phyloP scores from a whole-genome alignment of 2,797 vertebrate species.

The Sebastes diaconus region DNA sequence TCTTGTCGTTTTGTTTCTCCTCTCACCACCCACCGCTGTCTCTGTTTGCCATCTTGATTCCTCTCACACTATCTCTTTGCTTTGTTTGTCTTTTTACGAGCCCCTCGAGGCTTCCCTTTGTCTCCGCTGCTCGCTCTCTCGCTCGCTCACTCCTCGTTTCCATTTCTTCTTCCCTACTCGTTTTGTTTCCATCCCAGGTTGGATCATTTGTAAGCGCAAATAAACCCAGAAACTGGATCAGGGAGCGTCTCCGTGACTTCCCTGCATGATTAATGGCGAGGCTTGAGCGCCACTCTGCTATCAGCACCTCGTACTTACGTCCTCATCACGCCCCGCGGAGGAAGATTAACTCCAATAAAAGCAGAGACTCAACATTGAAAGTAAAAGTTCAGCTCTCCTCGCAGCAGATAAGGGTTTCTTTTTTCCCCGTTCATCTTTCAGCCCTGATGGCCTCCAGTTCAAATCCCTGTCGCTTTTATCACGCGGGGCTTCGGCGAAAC shows the following conservation, averaged over 20 bases:
- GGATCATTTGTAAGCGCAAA: slow-evolving; percentile 25
- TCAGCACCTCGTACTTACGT: background rate
- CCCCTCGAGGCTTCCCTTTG: slow-evolving; percentile 5
- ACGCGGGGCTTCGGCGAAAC: background rate
- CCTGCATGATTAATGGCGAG: background rate
- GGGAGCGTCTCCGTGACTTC: background rate
- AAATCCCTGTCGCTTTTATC: slow-evolving; percentile 35
- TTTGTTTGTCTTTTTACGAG: slow-evolving; percentile 33
- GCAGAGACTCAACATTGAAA: background rate
- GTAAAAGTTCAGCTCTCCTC: slow-evolving; percentile 17
- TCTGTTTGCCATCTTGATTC: slow-evolving; percentile 39
- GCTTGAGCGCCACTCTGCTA: background rate
- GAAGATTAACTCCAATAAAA: slow-evolving; percentile 29
- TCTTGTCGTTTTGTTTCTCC: background rate
- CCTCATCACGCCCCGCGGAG: background rate
- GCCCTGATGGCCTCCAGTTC: background rate
- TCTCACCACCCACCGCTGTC: background rate
- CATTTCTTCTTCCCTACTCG: background rate
- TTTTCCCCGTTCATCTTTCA: background rate
- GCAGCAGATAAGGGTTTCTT: slow-evolving; percentile 1
- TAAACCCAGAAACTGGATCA: slow-evolving; percentile 7
- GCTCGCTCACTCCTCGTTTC: background rate
- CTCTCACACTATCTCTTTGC: slow-evolving; percentile 3
- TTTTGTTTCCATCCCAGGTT: background rate
- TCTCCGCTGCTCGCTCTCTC: background rate